Base-by-base conservation (phyloP, 2,113 vertebrate species). In the Oncorhynchus masou region DNA sequence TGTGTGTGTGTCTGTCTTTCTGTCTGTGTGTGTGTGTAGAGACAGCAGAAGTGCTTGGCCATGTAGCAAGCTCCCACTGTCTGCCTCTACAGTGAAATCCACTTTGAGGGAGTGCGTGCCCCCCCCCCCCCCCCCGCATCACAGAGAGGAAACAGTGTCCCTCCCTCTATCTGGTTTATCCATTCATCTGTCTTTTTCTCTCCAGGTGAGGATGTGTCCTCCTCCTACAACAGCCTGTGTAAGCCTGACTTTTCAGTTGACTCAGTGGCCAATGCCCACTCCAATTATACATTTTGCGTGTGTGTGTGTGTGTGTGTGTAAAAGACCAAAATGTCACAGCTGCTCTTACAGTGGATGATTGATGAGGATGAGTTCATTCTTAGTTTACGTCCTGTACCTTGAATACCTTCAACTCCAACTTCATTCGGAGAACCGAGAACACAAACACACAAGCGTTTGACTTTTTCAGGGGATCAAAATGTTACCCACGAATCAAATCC, bases 21-120 rank as follows among this genome's bases (percentile, higher is more conserved):
- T 51, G 64, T 51, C 25, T 31, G 45, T n/a, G 48, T 31, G 64
- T 29, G 48, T 59, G 27, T 54, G 45, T 29, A 48, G 5, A 73
- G 20, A 39, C 54, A 62, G 39, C 24, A 79, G 27, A 71, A 31
- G 66, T 25, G 66, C 6, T 34, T 25, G 12, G 39, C 70, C 39
- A 24, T 76, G 65, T 73, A 20, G 4, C 60, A 64, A 31, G 31
- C 49, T 69, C 27, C 66, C 8, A 48, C 25, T 1, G 54, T 25
- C 69, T 68, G 25, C 12, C 68, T 78, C 13, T 11, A 79, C 70
- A 80, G 59, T 68, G 69, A 80, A 78, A 79, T 76, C 34, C 76
- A 81, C 74, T 79, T 84, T 75, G 67, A 68, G 16, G 13, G 11
- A 34, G 20, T 54, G 29, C 74, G 39, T 54, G 11, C 71, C 54